A percentile compares a stretch with the other conserved stretches of the same genome.
These are phyloP conservation scores for Eonycteris spelaea DNA, from an alignment of 2,113 vertebrate species.

Conservation along the genomic window DNA sequence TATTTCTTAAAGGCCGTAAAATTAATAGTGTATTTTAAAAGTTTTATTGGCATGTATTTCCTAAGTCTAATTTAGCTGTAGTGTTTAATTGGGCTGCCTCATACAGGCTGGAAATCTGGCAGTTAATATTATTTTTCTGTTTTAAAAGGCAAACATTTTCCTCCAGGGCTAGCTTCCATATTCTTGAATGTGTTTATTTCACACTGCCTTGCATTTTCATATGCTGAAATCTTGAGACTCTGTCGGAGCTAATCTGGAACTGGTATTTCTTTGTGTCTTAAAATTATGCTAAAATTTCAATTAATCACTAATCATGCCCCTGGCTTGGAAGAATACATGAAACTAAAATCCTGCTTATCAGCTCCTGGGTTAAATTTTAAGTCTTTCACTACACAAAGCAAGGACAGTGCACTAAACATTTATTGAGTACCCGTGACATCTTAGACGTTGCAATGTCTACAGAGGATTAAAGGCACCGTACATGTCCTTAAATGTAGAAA, in stretches of 20 bases:
- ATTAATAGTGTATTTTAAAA: slow-evolving; percentile 83
- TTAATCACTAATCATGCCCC: slow-evolving; percentile 28
- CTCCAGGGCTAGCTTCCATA: slow-evolving; percentile 24
- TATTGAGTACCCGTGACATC: not conserved
- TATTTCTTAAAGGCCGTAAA: slow-evolving; percentile 80
- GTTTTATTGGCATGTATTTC: slow-evolving; percentile 79
- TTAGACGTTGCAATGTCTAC: not conserved
- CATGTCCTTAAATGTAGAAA: not conserved
- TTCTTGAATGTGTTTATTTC: slow-evolving; percentile 49
- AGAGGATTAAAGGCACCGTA: not conserved
- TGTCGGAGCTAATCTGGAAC: slow-evolving; percentile 44
- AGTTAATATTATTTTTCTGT: slow-evolving; percentile 61
- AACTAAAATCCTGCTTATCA: slow-evolving; percentile 10
- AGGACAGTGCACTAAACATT: not conserved
- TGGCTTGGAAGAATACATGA: not conserved
- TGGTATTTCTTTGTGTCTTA: slow-evolving; percentile 49
- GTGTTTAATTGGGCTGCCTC: slow-evolving; percentile 75
- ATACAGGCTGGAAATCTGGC: slow-evolving; percentile 45
- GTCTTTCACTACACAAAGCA: not conserved
- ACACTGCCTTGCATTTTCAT: slow-evolving; percentile 34
- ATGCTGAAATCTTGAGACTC: slow-evolving; percentile 12
- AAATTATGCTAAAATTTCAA: slow-evolving; percentile 58
- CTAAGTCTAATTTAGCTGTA: slow-evolving; percentile 76
- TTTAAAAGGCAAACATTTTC: slow-evolving; percentile 47
- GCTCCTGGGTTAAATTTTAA: not conserved